Evolutionary conservation across 2,888 invertebrate genomes (phyloP).

Genomic region (Cremastinae sp.): DNA sequence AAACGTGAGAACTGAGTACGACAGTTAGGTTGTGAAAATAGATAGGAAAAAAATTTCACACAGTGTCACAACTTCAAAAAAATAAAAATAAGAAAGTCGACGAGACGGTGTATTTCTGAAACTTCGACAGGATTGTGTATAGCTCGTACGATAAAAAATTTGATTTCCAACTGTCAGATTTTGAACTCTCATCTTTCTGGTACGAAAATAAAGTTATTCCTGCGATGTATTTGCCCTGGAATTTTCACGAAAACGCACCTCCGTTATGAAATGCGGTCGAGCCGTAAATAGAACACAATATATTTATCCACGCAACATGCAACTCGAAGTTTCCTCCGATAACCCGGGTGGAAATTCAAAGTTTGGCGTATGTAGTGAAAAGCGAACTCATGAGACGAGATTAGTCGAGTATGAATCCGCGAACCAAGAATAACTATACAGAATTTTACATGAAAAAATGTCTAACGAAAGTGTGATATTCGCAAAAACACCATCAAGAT

Average conservation of each 20-base stretch:
- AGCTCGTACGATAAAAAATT: neutral
- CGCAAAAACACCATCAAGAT: too few species aligned
- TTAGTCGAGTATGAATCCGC: neutral
- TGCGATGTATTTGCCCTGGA: constrained; percentile 9
- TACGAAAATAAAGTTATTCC: neutral
- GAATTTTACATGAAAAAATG: too few species aligned
- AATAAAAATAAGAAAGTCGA: constrained; percentile 16
- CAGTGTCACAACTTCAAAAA: neutral
- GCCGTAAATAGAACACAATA: neutral
- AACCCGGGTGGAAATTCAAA: constrained; percentile 23
- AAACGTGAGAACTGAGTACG: constrained; percentile 70
- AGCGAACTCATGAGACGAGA: neutral
- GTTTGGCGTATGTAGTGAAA: neutral
- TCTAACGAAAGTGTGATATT: too few species aligned
- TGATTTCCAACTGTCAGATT: constrained; percentile 25
- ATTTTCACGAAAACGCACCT: neutral
- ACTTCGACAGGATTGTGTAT: constrained; percentile 1
- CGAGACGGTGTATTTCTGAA: neutral
- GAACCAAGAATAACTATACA: too few species aligned
- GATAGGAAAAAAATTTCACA: constrained; percentile 65
- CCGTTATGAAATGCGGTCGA: constrained; percentile 1
- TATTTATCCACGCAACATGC: neutral
- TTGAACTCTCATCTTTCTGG: constrained; percentile 18
- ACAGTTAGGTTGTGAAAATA: constrained; percentile 65
- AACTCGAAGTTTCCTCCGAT: constrained; percentile 4